Base-by-base conservation (phyloP, 2,797 vertebrate genomes). In the Tokudaia tokunoshimensis region DNA sequence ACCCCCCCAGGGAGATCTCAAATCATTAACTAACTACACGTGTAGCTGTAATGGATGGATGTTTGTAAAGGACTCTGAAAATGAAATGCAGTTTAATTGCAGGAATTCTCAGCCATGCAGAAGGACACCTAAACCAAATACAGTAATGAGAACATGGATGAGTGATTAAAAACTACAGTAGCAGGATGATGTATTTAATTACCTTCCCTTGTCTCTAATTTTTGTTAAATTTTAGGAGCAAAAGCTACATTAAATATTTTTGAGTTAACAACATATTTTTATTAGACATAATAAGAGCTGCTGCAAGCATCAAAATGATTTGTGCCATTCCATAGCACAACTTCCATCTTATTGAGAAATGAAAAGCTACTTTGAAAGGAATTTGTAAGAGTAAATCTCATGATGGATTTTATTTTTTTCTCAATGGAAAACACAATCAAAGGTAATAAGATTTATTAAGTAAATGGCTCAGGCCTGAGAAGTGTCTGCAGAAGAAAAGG, bases 21-120 rank as follows among this genome's bases (percentile, higher is more conserved):
- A 93, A 88, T 88, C 50, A 93, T 97, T 86, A 93, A 79, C 65
- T 88, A 78, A 95, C 92, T 98, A 59, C 90, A 92, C 34, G 79
- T 65, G 31, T 89, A 96, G 82, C 78, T 91, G 37, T 97, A 97
- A 97, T 94, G 93, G 96, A 97, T 91, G 84, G 44, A 29, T 95
- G 55, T 96, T 96, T 95, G 84, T 94, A 92, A 94, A 97, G 94
- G 78, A 86, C 50, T 91, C 89, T 89, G 61, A 90, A 97, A 80
- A 94, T 86, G 78, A 82, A 98, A 97, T 95, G 15, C 37, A 50
- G 74, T 57, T 95, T 96, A 92, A 96, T 57, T 95, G 93, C 78
- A 94, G 19, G 85, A 80, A 89, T 87, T 90, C 72, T 97, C 67
- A 96, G 78, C 90, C 67, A 67, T 91, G 34, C 47, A 96, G 63